Evolutionary conservation across 2,113 vertebrate genomes (phyloP), one percentile per base, ranked within the genome.

Genomic region (Platycercus adscitus): DNA sequence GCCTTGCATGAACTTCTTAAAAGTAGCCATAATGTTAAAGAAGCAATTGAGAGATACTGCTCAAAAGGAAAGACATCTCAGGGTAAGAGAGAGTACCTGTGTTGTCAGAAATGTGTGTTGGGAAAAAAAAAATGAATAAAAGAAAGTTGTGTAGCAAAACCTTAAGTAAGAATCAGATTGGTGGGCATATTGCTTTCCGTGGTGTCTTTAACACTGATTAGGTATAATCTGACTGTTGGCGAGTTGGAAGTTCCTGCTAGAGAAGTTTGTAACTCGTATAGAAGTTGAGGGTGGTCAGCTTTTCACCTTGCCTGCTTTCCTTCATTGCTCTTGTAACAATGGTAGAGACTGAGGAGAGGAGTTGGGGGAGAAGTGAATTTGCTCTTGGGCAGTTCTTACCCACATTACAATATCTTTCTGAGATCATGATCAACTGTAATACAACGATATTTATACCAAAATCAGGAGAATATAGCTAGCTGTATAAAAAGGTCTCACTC

Each of bases 1-100:
- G 99, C 99, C 6, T 98, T 99, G 55, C 98, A 98, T 95, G 99
- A 99, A 96, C 99, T 99, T 94, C 96, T 99, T 63, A 99, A 98
- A 96, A 99, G 98, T 96, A 98, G 98, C 97, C 99, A 99, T 97
- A 98, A 99, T 93, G 94, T 98, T 55, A 98, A 98, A 49, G 99
- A 99, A 97, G 99, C 99, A 78, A 95, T 99, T 56, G 98, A 99
- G 89, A 98, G 98, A 89, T 99, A 99, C 88, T 98, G 98, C 97
- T 98, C 96, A 95, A 99, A 97, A 73, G 97, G 98, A 41, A 99
- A 98, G 85, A 96, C 98, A 3, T 98, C 98, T 89, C 99, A 99
- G 97, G 99, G 99, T 99, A 98, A 98, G 98, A 85, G 17, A 26
- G 17, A 37, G 7, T 71, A 50, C 15, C 17, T 31, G 10, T 0